These are phyloP conservation scores for Pachymerium ferrugineum DNA, from an alignment of 2,888 invertebrate genomes.

Conservation along the genomic window DNA sequence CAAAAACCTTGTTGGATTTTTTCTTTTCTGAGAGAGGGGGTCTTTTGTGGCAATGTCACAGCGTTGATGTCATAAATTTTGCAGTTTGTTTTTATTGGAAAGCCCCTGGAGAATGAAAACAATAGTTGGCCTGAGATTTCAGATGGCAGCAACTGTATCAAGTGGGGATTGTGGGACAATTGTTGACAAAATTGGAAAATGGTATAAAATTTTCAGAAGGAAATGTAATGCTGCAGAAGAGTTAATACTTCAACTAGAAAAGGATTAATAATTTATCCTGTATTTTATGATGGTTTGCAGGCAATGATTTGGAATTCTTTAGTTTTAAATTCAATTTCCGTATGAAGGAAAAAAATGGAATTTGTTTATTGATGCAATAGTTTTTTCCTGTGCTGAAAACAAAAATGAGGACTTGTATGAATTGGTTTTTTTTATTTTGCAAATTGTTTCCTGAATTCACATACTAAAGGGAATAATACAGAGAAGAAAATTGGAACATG, in stretches of 20 bases:
- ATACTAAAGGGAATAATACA: too few species aligned
- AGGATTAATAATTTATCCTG: too few species aligned
- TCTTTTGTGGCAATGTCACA: background rate
- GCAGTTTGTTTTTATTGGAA: background rate
- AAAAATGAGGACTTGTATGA: background rate
- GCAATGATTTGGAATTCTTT: too few species aligned
- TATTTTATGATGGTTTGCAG: too few species aligned
- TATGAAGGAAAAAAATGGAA: background rate
- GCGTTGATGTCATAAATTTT: background rate
- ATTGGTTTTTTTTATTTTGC: background rate
- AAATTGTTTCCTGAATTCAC: background rate
- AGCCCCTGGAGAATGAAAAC: background rate
- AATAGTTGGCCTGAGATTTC: background rate
- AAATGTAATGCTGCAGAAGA: too few species aligned
- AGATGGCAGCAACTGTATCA: background rate
- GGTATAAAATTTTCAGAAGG: too few species aligned
- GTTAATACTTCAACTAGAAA: too few species aligned
- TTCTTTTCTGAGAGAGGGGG: background rate
- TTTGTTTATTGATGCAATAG: background rate
- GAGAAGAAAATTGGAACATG: too few species aligned
- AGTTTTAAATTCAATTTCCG: background rate
- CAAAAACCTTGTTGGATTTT: background rate
- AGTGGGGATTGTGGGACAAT: background rate
- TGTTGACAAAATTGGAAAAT: too few species aligned
- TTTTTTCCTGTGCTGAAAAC: background rate